Conservation (phyloP, 2,888 invertebrate species). For the Acleris cristana region DNA sequence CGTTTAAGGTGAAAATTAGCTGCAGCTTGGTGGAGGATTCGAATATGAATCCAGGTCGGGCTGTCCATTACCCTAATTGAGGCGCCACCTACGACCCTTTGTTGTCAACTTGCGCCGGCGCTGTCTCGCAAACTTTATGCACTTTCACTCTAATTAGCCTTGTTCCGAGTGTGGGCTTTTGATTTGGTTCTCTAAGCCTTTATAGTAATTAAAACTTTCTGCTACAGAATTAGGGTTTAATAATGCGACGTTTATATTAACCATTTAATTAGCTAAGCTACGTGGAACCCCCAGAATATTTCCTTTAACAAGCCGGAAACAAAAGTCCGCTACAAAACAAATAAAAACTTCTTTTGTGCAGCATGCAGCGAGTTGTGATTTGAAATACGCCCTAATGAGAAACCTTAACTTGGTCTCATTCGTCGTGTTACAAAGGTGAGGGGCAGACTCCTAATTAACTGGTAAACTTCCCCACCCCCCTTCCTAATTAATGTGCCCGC, state of each 20-base stretch:
- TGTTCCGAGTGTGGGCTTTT: conserved; percentile 24
- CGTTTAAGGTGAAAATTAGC: conserved; percentile 80
- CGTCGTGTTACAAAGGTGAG: conserved; percentile 73
- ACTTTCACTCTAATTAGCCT: conserved; percentile 35
- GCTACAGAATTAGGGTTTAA: too few relatives aligned
- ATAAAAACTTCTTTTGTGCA: conserved; percentile 35
- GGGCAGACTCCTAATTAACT: conserved; percentile 80
- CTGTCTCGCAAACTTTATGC: conserved; percentile 32
- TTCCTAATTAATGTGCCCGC: conserved; percentile 81
- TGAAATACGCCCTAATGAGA: conserved; percentile 62
- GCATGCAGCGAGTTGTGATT: conserved; percentile 37
- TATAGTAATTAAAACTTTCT: conserved; percentile 8
- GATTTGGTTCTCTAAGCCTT: conserved; percentile 19
- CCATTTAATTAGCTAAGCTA: neutral
- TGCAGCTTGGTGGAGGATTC: conserved; percentile 80
- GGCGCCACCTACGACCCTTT: conserved; percentile 55
- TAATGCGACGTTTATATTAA: neutral
- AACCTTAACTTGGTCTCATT: conserved; percentile 71
- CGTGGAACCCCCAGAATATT: conserved; percentile 3
- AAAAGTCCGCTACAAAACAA: conserved; percentile 30
- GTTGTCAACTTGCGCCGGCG: conserved; percentile 49
- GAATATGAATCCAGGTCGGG: conserved; percentile 80
- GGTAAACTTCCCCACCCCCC: conserved; percentile 73
- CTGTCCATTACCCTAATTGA: conserved; percentile 84
- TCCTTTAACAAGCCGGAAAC: conserved; percentile 22